A percentile compares a stretch with the other conserved stretches of the same genome.
These are phyloP conservation scores for Heliothis virescens DNA, from an alignment of 1,140 invertebrate genomes.

Conservation along the genomic window DNA sequence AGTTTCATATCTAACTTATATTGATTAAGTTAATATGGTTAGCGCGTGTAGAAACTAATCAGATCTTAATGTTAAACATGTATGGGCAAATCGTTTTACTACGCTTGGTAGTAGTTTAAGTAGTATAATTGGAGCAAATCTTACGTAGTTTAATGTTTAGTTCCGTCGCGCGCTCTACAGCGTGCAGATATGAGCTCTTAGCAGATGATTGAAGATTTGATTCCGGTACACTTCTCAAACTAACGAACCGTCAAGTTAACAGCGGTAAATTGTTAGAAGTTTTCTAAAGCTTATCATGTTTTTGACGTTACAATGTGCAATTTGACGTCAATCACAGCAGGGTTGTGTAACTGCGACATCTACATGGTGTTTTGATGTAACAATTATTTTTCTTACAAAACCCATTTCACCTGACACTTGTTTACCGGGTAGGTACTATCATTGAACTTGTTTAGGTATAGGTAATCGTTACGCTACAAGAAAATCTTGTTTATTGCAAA, in stretches of 20 bases:
- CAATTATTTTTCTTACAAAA: background rate
- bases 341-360: slow-evolving; percentile 54
- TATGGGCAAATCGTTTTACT: slow-evolving; percentile 31
- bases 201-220: slow-evolving; percentile 67
- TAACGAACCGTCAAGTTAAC: slow-evolving; percentile 74
- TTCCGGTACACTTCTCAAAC: slow-evolving; percentile 82
- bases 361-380: slow-evolving; percentile 5
- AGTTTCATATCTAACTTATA: background rate
- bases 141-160: slow-evolving; percentile 47
- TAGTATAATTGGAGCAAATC: slow-evolving; percentile 49
- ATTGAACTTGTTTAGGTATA: background rate
- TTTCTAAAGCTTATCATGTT: slow-evolving; percentile 67
- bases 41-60: slow-evolving; percentile 19
- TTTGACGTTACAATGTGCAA: slow-evolving; percentile 72
- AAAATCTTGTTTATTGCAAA: slow-evolving; percentile 4
- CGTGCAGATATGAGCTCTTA: slow-evolving; percentile 54
- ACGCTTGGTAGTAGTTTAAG: slow-evolving; percentile 27
- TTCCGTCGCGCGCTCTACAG: slow-evolving; percentile 47
- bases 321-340: slow-evolving; percentile 56
- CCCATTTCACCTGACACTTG: background rate
- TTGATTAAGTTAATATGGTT: background rate
- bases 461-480: background rate
- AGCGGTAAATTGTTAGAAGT: slow-evolving; percentile 79
- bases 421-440: background rate
- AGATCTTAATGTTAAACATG: slow-evolving; percentile 3